Percentiles rank a stretch among this genome's conserved stretches.
Conservation (phyloP, 1,140 invertebrate genomes). For the Ostrea edulis region DNA sequence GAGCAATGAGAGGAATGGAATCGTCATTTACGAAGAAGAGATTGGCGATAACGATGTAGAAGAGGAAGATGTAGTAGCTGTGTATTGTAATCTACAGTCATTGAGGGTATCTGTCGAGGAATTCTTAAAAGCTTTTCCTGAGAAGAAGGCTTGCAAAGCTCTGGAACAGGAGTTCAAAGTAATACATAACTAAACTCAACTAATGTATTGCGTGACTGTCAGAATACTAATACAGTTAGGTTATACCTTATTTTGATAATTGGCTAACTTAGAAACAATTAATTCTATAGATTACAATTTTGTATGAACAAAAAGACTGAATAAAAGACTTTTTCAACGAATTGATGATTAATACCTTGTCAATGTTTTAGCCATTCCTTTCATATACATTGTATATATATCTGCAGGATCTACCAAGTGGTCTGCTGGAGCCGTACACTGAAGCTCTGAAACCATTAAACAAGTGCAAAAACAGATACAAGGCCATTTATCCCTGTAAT, state of each 20-base stretch:
- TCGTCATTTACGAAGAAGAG: constrained; percentile 11
- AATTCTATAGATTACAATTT: no score
- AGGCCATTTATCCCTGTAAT: background rate
- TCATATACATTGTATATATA: background rate
- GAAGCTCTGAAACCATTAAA: background rate
- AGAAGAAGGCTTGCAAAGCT: background rate
- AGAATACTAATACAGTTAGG: no score
- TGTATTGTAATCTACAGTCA: background rate
- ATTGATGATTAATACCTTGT: background rate
- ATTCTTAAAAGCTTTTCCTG: background rate
- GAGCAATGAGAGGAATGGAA: background rate
- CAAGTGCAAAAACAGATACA: constrained; percentile 8
- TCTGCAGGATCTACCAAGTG: background rate
- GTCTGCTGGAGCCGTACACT: background rate
- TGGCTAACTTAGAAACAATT: no score
- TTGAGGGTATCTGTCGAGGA: background rate
- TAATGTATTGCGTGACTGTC: no score
- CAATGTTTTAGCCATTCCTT: background rate
- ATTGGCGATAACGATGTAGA: background rate
- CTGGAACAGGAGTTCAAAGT: constrained; percentile 16
- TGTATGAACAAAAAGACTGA: no score
- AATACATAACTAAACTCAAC: background rate
- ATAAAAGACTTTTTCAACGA: no score
- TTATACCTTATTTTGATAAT: no score
- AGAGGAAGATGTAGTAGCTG: background rate